Evolutionary conservation across 2,888 invertebrate species (phyloP).

Genomic region (Oscheius sp.): DNA sequence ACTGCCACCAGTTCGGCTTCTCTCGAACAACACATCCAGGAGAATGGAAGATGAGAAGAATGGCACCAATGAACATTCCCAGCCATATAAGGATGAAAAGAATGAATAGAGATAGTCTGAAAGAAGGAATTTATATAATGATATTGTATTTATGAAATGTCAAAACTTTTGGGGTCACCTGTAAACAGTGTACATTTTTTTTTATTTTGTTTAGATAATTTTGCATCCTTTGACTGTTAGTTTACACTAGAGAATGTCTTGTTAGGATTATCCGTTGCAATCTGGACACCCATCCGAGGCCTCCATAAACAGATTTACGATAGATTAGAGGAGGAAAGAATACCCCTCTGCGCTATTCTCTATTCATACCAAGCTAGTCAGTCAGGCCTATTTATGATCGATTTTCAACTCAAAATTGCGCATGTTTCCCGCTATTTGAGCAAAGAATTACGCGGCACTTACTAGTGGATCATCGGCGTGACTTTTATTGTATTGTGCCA

Average conservation of each 20-base stretch:
- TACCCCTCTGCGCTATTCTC: neutral
- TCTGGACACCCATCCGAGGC: neutral
- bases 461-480: neutral
- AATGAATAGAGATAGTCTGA: conserved; percentile 55
- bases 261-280: neutral
- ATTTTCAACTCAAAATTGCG: neutral
- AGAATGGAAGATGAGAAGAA: conserved; percentile 52
- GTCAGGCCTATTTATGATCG: neutral
- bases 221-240: neutral
- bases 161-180: no score
- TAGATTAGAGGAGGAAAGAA: conserved; percentile 17
- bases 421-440: neutral
- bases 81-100: conserved; percentile 63
- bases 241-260: neutral
- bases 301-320: conserved; percentile 27
- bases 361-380: neutral
- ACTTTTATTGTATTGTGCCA: no score
- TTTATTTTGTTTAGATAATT: no score
- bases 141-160: neutral
- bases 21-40: conserved; percentile 56
- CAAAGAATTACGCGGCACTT: neutral
- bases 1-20: conserved; percentile 66
- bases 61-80: conserved; percentile 51
- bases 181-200: no score
- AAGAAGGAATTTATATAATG: conserved; percentile 15